These are phyloP conservation scores for Caiman crocodilus DNA, from an alignment of 2,797 vertebrate genomes.

Conservation along the genomic window DNA sequence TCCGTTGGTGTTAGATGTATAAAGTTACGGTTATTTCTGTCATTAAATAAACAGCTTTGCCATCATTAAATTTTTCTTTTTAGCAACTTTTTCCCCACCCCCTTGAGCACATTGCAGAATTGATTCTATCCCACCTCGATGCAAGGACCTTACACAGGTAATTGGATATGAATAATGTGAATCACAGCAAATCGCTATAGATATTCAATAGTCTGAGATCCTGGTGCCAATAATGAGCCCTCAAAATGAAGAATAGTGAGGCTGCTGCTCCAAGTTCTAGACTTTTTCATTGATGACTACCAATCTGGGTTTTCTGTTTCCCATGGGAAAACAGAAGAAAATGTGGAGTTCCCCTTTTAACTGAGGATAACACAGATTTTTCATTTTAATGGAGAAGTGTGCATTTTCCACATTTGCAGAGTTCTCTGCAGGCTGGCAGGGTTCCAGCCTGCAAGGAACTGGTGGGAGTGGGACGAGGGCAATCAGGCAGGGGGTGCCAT, in stretches of 20 bases:
- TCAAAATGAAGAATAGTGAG: background rate
- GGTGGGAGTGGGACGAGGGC: no score
- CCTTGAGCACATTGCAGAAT: background rate
- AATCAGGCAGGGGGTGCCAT: no score
- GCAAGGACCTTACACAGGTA: background rate
- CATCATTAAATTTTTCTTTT: constrained; percentile 7
- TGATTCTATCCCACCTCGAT: background rate
- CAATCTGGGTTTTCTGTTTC: no score
- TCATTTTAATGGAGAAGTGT: no score
- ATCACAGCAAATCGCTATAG: background rate
- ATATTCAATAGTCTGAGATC: background rate
- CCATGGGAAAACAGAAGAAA: no score
- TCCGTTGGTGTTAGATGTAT: constrained; percentile 65
- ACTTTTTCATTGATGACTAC: background rate
- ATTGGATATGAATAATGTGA: background rate
- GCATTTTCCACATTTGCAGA: no score
- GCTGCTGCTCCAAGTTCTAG: background rate
- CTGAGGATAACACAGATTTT: no score
- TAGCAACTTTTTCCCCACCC: background rate
- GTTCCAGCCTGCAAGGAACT: no score
- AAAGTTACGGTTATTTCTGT: constrained; percentile 56
- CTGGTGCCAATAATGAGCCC: background rate
- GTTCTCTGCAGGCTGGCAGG: no score
- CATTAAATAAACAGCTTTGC: constrained; percentile 69
- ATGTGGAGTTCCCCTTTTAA: no score